phyloP scores from a whole-genome alignment of 2,888 invertebrate species.

The Drosophila fungiperda region DNA sequence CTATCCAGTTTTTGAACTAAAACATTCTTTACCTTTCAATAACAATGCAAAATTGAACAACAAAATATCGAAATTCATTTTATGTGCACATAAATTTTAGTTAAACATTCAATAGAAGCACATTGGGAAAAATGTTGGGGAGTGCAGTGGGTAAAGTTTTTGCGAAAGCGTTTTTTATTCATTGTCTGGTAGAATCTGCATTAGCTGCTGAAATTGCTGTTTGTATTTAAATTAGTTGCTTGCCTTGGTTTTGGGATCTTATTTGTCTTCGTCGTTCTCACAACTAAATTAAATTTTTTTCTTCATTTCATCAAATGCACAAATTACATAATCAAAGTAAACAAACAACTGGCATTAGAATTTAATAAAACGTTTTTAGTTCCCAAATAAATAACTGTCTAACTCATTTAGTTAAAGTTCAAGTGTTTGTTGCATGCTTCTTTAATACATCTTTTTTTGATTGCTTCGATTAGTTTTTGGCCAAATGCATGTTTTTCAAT shows the following conservation, averaged over 20 bases:
- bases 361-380: conserved; percentile 35
- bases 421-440: conserved; percentile 44
- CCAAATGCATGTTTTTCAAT: conserved; percentile 74
- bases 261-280: conserved; percentile 56
- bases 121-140: neutral
- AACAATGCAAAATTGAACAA: conserved; percentile 62
- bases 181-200: conserved; percentile 60
- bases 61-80: conserved; percentile 51
- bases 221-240: conserved; percentile 76
- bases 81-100: conserved; percentile 63
- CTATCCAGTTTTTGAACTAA: neutral
- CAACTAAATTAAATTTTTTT: conserved; percentile 60
- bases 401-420: conserved; percentile 60
- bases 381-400: conserved; percentile 26
- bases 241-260: conserved; percentile 64
- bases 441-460: conserved; percentile 43
- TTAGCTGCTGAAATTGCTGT: conserved; percentile 53
- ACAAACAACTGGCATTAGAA: conserved; percentile 31
- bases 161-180: conserved; percentile 55
- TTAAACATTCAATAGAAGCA: conserved; percentile 49
- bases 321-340: conserved; percentile 25
- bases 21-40: conserved; percentile 44
- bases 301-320: conserved; percentile 52
- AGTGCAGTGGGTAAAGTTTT: conserved; percentile 21
- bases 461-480: conserved; percentile 40